A percentile compares a stretch with the other conserved stretches of the same genome.
phyloP scores from a whole-genome alignment of 2,797 vertebrate species.

The Parotocinclus haroldoi region DNA sequence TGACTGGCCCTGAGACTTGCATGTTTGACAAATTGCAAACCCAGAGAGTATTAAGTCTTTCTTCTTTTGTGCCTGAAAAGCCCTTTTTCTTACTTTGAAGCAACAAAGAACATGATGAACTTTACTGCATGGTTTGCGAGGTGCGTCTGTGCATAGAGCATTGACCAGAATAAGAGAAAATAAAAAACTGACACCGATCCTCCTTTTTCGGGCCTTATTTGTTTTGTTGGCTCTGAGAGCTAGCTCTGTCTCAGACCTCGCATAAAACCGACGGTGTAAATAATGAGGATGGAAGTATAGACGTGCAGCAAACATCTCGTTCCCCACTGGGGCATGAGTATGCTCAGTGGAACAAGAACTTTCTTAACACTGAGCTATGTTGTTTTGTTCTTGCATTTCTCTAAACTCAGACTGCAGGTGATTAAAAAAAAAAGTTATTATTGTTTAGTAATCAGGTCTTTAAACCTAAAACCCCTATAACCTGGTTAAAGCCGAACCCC shows the following conservation, averaged over 20 bases:
- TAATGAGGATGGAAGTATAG: conserved; percentile 32
- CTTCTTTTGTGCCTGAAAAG: too few species aligned
- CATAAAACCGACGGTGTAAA: conserved; percentile 25
- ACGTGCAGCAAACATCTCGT: conserved; percentile 25
- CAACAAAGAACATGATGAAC: too few species aligned
- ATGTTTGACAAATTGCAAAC: conserved; percentile 19
- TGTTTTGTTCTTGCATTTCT: conserved; percentile 37
- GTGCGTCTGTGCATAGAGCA: too few species aligned
- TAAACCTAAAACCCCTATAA: conserved; percentile 38
- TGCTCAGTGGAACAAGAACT: conserved; percentile 42
- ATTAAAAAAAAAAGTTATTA: conserved; percentile 50
- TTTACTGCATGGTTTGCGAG: too few species aligned
- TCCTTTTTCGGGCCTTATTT: too few species aligned
- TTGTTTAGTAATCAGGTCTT: conserved; percentile 45
- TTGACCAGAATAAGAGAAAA: too few species aligned
- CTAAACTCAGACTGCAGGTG: conserved; percentile 36
- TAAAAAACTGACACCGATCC: too few species aligned
- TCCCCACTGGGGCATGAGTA: conserved; percentile 22
- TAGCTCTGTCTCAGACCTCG: conserved; percentile 1
- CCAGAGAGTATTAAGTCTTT: conserved; percentile 6
- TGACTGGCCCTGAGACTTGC: conserved; percentile 3
- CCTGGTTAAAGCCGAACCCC: conserved; percentile 42
- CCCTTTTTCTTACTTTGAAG: too few species aligned
- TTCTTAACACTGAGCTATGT: conserved; percentile 36
- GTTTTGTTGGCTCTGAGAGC: conserved; percentile 11